Conservation (phyloP, 2,888 invertebrate species). For the Eulithis testata region DNA sequence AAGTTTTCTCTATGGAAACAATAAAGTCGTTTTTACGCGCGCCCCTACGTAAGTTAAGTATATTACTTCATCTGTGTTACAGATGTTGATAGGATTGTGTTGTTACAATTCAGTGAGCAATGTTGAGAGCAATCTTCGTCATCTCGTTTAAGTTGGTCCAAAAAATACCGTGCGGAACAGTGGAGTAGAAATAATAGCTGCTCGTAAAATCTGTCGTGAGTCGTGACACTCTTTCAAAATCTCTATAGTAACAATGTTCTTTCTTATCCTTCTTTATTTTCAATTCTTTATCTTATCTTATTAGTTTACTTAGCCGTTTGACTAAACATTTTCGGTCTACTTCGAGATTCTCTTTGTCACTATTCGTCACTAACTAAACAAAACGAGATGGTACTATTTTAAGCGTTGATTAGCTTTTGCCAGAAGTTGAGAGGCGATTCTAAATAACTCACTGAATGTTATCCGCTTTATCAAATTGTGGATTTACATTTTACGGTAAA, state of each 20-base stretch:
- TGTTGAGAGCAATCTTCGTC: conserved; percentile 2
- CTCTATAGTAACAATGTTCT: conserved; percentile 19
- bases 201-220: conserved; percentile 46
- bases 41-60: too few species aligned
- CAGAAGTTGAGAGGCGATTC: too few species aligned
- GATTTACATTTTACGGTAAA: too few species aligned
- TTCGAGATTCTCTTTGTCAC: too few species aligned
- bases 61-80: too few species aligned
- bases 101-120: conserved; percentile 1
- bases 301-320: neutral
- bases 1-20: too few species aligned
- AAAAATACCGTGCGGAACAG: conserved; percentile 41
- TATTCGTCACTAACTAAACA: too few species aligned
- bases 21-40: too few species aligned
- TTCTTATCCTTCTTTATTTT: neutral
- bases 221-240: conserved; percentile 44
- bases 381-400: too few species aligned
- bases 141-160: neutral
- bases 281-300: neutral
- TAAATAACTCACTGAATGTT: too few species aligned
- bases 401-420: too few species aligned
- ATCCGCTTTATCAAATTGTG: too few species aligned
- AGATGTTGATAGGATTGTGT: neutral
- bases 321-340: neutral
- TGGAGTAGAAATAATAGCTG: conserved; percentile 47